These are phyloP conservation scores for Eospalax fontanierii DNA, from an alignment of 2,797 vertebrate species.

Conservation along the genomic window DNA sequence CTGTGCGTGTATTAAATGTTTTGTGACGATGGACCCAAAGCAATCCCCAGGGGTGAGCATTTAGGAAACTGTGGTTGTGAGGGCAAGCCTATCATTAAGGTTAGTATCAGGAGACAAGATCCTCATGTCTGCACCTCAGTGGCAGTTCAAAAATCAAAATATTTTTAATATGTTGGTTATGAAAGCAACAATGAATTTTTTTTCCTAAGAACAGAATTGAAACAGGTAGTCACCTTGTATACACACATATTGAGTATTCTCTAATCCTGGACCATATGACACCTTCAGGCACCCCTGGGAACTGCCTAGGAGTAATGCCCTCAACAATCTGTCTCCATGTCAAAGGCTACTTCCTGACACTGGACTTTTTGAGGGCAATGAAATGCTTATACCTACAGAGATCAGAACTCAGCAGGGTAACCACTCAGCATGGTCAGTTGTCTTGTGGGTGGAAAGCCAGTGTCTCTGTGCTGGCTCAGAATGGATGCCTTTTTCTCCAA, in stretches of 20 bases:
- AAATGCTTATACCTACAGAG: not conserved
- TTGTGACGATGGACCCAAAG: not conserved
- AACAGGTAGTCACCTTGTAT: not conserved
- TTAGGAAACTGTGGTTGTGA: not conserved
- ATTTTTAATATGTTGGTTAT: not conserved
- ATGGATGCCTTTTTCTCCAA: not conserved
- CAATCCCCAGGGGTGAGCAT: not conserved
- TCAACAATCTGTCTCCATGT: not conserved
- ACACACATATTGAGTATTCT: not conserved
- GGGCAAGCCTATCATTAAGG: not conserved
- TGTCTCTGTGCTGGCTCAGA: rapidly evolving
- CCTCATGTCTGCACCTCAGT: not conserved
- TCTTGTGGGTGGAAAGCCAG: not conserved
- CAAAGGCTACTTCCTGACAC: rapidly evolving
- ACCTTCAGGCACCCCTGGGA: too few species aligned
- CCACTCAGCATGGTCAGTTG: not conserved
- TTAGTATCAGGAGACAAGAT: not conserved
- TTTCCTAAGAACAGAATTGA: not conserved
- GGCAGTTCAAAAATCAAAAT: conserved; percentile 57
- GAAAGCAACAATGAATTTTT: not conserved
- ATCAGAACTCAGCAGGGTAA: not conserved
- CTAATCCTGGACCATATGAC: not conserved
- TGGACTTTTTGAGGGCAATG: not conserved
- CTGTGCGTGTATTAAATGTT: not conserved
- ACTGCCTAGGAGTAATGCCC: not conserved